A percentile compares a stretch with the other conserved stretches of the same genome.
Evolutionary conservation across 2,888 invertebrate genomes (phyloP).

Genomic region (Oxytorus armatus): DNA sequence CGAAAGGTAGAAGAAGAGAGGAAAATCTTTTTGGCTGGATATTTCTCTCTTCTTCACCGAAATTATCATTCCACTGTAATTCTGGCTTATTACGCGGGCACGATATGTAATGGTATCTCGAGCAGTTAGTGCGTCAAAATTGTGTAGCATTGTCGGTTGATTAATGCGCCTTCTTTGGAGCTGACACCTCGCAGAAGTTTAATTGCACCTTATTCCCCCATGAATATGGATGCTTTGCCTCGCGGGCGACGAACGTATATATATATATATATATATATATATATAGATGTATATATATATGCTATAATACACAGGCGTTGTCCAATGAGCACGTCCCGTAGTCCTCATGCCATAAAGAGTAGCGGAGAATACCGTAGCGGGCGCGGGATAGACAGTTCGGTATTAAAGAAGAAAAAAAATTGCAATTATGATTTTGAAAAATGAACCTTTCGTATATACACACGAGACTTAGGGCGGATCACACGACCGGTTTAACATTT

Average conservation of each 20-base stretch:
- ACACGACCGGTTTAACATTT: constrained; percentile 75
- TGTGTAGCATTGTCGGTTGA: constrained; percentile 82
- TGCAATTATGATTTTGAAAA: constrained; percentile 84
- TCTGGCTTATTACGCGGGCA: constrained; percentile 80
- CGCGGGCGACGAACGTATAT: constrained; percentile 74
- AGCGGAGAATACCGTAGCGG: constrained; percentile 23
- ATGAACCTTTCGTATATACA: constrained; percentile 76
- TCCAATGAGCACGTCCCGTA: constrained; percentile 51
- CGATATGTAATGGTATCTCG: constrained; percentile 80
- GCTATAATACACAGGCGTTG: constrained; percentile 24
- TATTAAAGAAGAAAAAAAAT: constrained; percentile 77
- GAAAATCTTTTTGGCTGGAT: neutral
- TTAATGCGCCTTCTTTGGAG: constrained; percentile 81
- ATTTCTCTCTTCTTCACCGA: constrained; percentile 44
- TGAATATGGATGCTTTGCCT: constrained; percentile 84
- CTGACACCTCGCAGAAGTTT: constrained; percentile 84
- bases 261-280: constrained; percentile 9
- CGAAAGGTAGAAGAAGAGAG: constrained; percentile 21
- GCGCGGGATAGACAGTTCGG: constrained; percentile 59
- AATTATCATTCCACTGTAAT: constrained; percentile 78
- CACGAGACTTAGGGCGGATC: constrained; percentile 67
- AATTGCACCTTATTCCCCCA: constrained; percentile 84
- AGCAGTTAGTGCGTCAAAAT: constrained; percentile 81
- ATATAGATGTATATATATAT: constrained; percentile 12
- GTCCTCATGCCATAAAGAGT: constrained; percentile 43